Base-by-base conservation (phyloP, 2,888 invertebrate species). In the Scaptomyza cyrtandrae region DNA sequence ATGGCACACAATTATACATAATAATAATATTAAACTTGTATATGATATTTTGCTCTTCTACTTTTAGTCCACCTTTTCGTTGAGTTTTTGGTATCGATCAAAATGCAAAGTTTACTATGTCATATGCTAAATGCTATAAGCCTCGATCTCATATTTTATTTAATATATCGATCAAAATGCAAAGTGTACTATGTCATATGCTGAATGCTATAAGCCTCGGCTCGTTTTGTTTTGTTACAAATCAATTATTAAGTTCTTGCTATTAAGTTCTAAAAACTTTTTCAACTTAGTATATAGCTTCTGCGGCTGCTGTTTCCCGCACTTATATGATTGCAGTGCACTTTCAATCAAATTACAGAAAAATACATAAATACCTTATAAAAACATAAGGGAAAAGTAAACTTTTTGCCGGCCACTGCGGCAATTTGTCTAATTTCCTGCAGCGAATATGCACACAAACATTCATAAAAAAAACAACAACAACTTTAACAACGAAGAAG, bases 391-490 rank as follows among this genome's bases (percentile, higher is more conserved):
- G 16, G 14, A 39, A 39, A 14, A 14, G n/a, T 24, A 48, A 71
- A 66, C 46, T 53, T 44, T 68, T 55, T 68, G 60, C 31, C 52
- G 76, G 46, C 10, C 73, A 63, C 43, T 70, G 77, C 63, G 70
- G 71, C 77, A 76, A 76, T 76, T 76, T 76, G 78, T 74, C 76
- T 66, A 74, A 62, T 74, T 73, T 77, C 63, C 77, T 77, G 65
- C 69, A 65, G 73, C 56, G 68, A 52, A 41, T 54, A 73, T 63
- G 57, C 73, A 76, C 60, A 59, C 69, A 76, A 76, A 76, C 75
- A 71, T 74, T 55, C 66, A 75, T 56, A 75, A 63, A 65, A 55
- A 71, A 75, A 33, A 27, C 39, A 65, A 39, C 37, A 62, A 43
- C 69, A 61, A 16, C 43, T 1, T 19, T 1, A 59, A 39, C 46